These are phyloP conservation scores for Climacteris rufus DNA, from an alignment of 2,113 vertebrate species.

Conservation along the genomic window DNA sequence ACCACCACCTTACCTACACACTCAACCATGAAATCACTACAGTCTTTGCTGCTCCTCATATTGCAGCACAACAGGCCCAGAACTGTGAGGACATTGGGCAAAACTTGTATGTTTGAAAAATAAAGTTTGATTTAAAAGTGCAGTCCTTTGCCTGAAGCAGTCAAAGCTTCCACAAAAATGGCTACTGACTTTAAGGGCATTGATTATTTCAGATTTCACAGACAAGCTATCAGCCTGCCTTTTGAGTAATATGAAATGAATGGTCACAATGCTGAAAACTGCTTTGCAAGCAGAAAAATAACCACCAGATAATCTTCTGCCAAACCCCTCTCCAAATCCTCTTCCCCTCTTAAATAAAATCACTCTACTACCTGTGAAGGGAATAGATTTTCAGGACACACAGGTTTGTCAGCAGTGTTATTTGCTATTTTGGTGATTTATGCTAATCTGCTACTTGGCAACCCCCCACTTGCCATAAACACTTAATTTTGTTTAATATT, in stretches of 20 bases:
- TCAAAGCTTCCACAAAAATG: background rate
- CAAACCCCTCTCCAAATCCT: background rate
- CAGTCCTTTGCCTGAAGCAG: background rate
- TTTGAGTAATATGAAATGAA: background rate
- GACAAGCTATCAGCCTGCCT: background rate
- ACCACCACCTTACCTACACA: background rate
- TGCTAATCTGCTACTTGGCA: background rate
- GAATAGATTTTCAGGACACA: background rate
- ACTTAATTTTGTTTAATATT: background rate
- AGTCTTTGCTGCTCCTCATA: background rate
- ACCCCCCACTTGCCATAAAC: background rate
- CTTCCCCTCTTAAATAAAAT: background rate
- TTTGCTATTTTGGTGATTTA: background rate
- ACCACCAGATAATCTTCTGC: background rate
- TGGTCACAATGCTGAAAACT: background rate
- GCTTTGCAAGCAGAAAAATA: background rate
- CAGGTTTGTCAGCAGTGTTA: background rate
- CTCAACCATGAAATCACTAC: rapidly evolving
- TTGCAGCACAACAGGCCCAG: background rate
- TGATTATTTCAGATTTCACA: background rate
- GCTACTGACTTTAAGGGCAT: background rate
- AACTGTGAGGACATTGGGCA: background rate
- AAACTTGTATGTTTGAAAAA: background rate
- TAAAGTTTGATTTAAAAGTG: background rate
- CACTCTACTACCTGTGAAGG: background rate